These are phyloP conservation scores for Folsomia candida DNA, from an alignment of 2,888 invertebrate species.

Conservation along the genomic window DNA sequence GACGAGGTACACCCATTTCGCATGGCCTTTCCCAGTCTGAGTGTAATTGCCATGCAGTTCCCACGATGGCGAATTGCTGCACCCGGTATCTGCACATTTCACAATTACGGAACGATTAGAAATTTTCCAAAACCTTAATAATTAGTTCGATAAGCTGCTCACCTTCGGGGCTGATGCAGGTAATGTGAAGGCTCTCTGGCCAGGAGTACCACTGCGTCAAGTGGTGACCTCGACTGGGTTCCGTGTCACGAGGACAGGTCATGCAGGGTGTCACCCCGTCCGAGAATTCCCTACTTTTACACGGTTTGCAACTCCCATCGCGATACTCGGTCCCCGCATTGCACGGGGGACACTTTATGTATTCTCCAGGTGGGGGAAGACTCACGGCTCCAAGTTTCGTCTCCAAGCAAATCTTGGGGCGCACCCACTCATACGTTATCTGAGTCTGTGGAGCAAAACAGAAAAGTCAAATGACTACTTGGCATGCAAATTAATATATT, in stretches of 20 bases:
- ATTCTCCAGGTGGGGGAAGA: slow-evolving; percentile 54
- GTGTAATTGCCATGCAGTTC: slow-evolving; percentile 57
- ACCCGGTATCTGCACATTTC: slow-evolving; percentile 48
- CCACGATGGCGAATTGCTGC: slow-evolving; percentile 57
- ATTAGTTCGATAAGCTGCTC: background rate
- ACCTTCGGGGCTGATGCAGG: slow-evolving; percentile 56
- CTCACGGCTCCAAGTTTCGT: slow-evolving; percentile 54
- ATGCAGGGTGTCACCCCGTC: slow-evolving; percentile 55
- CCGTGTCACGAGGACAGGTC: slow-evolving; percentile 57
- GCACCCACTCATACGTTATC: slow-evolving; percentile 58
- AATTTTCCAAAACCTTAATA: no score
- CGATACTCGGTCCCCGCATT: slow-evolving; percentile 59
- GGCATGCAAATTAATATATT: background rate
- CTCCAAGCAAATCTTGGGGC: slow-evolving; percentile 59
- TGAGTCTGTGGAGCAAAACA: slow-evolving; percentile 53
- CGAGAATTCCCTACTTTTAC: slow-evolving; percentile 56
- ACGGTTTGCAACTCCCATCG: slow-evolving; percentile 58
- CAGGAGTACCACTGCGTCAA: slow-evolving; percentile 47
- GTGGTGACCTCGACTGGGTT: slow-evolving; percentile 56
- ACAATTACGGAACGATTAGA: no score
- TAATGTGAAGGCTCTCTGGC: slow-evolving; percentile 52
- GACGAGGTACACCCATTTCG: slow-evolving; percentile 57
- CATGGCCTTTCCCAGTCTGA: slow-evolving; percentile 57
- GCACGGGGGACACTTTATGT: slow-evolving; percentile 56
- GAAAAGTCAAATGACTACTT: background rate